A percentile compares a stretch with the other conserved stretches of the same genome.
phyloP scores from a whole-genome alignment of 1,140 invertebrate species.

The Acyrthosiphon pisum region DNA sequence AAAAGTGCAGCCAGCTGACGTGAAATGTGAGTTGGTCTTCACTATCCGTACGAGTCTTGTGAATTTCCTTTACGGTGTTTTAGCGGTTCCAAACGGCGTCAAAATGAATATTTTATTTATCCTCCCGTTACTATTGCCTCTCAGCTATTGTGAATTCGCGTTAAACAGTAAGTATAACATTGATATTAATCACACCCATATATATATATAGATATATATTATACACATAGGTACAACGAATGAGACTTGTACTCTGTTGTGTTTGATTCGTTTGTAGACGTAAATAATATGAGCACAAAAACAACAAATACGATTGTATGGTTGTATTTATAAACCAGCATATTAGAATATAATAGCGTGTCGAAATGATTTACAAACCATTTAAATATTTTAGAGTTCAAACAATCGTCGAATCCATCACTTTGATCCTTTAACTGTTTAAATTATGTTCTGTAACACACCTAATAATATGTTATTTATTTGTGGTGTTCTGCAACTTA shows the following conservation, averaged over 20 bases:
- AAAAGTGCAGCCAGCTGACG: constrained; percentile 43
- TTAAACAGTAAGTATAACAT: constrained; percentile 24
- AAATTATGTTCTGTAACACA: background rate
- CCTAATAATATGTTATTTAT: background rate
- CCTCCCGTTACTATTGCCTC: background rate
- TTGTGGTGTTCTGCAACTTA: background rate
- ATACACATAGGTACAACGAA: background rate
- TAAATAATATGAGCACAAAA: background rate
- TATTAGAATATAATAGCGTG: background rate
- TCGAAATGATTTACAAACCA: background rate
- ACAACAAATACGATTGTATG: no score
- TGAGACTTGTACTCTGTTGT: background rate
- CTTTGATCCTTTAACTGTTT: background rate
- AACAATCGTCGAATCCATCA: background rate
- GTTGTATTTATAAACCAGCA: background rate
- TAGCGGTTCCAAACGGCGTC: background rate
- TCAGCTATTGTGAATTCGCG: background rate
- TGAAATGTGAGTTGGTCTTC: background rate
- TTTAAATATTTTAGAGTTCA: background rate
- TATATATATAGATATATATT: no score
- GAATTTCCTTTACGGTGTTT: background rate
- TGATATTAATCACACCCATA: background rate
- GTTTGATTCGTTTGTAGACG: background rate
- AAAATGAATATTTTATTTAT: background rate
- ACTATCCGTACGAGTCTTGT: background rate